Base-by-base conservation (phyloP, 1,140 invertebrate species). In the Sitophilus oryzae region DNA sequence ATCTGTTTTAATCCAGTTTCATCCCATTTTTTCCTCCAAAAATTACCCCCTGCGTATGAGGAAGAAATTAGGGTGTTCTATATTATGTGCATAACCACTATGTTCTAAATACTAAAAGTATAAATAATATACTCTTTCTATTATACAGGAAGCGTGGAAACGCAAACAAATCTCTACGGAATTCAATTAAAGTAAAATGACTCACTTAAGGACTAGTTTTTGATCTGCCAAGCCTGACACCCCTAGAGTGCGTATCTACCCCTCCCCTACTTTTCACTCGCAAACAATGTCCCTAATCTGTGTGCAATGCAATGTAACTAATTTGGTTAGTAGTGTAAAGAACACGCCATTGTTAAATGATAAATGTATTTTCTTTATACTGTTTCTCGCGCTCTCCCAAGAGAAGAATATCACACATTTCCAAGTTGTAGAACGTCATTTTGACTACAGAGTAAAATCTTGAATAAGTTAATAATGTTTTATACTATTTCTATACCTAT, bases 181-280 rank as follows among this genome's bases (percentile, higher is more conserved):
- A 53, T 58, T 43, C 43, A 53, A 58, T 54, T 46, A 49, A 52
- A 30, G 20, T 22, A 36, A 61, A 52, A 56, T 48, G 56, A 61
- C 55, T 61, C 52, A 61, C 52, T 61, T 49, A 46, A 38, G 51
- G 15, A 18, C 11, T 11, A 22, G 38, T 41, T 58, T 62, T 62
- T 62, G 60, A 62, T 62, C 60, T 45, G 52, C 38, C 52, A 62
- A 48, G 46, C 58, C 41, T 62, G 48, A 62, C 60, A 62, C 60
- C 60, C 60, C 51, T 44, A 40, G 8, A 37, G 19, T 11, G 3
- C 11, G 8, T 40, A 18, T 41, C 34, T 15, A 50, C 16, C 52
- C 57, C 38, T 15, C 19, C 18, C 23, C 50, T 41, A 2, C 10
- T 10, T 34, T 34, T 46, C 36, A 36, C 35, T 18, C 20, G 52